Percentiles rank a stretch among this genome's conserved stretches.
Conservation (phyloP, 2,797 vertebrate species). For the Anas flavirostris region DNA sequence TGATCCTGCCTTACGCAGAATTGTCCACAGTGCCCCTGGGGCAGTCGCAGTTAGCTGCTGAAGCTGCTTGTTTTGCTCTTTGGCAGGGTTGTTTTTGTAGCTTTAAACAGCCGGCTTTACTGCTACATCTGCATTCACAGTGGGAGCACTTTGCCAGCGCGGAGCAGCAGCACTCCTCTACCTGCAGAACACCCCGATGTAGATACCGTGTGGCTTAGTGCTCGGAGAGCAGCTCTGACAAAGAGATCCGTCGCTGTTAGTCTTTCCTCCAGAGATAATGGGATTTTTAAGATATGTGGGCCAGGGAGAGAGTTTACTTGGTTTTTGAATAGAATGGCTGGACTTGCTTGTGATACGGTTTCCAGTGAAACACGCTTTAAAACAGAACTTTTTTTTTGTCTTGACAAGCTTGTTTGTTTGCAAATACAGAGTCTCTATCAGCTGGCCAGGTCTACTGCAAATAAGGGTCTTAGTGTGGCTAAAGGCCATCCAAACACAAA, state of each 20-base stretch:
- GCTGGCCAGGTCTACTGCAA: constrained; percentile 66
- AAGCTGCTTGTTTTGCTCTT: not conserved
- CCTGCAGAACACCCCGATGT: not conserved
- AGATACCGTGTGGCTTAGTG: fast-evolving
- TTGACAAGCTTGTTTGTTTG: not conserved
- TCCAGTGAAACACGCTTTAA: constrained; percentile 2
- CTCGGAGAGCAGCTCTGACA: not conserved
- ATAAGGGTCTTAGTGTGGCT: constrained; percentile 62
- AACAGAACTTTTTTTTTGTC: not conserved
- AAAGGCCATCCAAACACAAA: constrained; percentile 29
- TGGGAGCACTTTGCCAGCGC: not conserved
- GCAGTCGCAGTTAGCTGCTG: not conserved
- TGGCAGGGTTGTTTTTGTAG: not conserved
- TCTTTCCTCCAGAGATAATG: constrained; percentile 16
- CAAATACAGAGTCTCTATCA: constrained; percentile 63
- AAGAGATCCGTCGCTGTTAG: not conserved
- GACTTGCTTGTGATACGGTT: not conserved
- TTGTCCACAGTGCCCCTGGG: not conserved
- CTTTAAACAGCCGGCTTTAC: not conserved
- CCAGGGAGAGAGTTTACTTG: not conserved
- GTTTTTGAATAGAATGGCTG: constrained; percentile 22
- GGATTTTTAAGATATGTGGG: constrained; percentile 5
- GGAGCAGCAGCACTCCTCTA: not conserved
- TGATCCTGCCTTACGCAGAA: not conserved
- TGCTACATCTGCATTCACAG: not conserved